phyloP scores from a whole-genome alignment of 2,113 vertebrate species.

The Laterallus jamaicensis region DNA sequence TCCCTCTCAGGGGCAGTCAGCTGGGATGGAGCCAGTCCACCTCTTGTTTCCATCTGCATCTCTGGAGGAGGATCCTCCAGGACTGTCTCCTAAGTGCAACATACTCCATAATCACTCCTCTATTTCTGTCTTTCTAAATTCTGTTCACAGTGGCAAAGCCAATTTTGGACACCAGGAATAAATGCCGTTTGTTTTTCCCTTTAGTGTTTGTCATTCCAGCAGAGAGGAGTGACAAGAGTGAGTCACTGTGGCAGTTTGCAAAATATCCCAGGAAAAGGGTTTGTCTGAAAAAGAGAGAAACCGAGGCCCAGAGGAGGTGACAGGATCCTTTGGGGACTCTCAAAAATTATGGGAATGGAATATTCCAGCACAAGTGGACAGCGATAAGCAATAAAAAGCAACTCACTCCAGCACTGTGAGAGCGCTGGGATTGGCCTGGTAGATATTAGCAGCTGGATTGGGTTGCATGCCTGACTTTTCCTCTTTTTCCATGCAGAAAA shows the following conservation, averaged over 20 bases:
- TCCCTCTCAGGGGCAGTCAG: background rate
- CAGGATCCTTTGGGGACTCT: background rate
- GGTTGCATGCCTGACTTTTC: background rate
- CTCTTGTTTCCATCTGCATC: background rate
- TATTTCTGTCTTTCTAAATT: slow-evolving; percentile 9
- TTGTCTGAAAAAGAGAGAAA: background rate
- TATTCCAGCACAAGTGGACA: background rate
- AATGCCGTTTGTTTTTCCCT: slow-evolving; percentile 27
- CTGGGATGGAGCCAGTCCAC: background rate
- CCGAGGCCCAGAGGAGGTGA: background rate
- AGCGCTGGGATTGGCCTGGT: background rate
- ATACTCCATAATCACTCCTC: background rate
- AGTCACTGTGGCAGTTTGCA: background rate
- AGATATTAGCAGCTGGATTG: background rate
- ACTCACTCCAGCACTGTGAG: background rate
- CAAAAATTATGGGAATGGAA: background rate
- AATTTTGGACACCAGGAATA: background rate
- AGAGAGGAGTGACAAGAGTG: background rate
- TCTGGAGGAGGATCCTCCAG: background rate
- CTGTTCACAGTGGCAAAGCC: background rate
- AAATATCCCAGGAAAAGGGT: slow-evolving; percentile 5
- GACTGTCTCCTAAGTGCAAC: background rate
- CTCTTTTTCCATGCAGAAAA: background rate
- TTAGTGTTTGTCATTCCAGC: background rate
- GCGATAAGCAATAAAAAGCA: background rate